Evolutionary conservation across 2,113 vertebrate genomes (phyloP), one percentile per base, ranked within the genome.

Genomic region (Cromileptes altivelis): DNA sequence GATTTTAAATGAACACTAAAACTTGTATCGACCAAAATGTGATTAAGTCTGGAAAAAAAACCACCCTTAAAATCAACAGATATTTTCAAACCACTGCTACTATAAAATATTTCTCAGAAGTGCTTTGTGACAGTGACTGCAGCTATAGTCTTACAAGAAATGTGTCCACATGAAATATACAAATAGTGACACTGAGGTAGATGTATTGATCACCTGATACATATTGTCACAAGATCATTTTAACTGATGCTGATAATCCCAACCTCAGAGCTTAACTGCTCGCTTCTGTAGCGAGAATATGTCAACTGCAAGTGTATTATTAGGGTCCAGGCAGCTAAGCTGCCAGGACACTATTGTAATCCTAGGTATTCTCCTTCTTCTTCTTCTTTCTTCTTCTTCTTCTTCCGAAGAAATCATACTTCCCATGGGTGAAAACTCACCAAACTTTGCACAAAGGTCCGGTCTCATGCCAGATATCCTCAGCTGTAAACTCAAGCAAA

Each of bases 271-370:
- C 62, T 42, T 56, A 23, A 61, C 53, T 7, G 33, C 71, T 75
- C 63, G 21, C 55, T 47, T 17, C 0, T 0, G 8, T 55, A 15
- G 9, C 21, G 21, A 37, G 52, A 65, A 57, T 40, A 42, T 70
- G 67, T 85, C 75, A 63, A 63, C 72, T 15, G 55, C 63, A n/a
- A 70, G 37, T 61, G n/a, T 5, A 68, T 56, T 67, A 71, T 69
- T 27, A 27, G 27, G 27, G 27, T 27, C 27, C 3, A 3, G 27
- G 27, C 27, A 27, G 27, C 27, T 27, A 27, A 27, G 27, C 27
- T 27, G 27, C 27, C 27, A 27, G 27, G 27, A 27, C 27, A 27
- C 27, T 27, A 27, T 27, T 27, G 27, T 27, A 27, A 27, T 27
- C 27, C 27, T 27, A 27, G 27, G 27, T 27, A 3, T 27, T 27